A percentile compares a stretch with the other conserved stretches of the same genome.
These are phyloP conservation scores for Andrena marginata DNA, from an alignment of 2,888 invertebrate genomes.

Conservation along the genomic window DNA sequence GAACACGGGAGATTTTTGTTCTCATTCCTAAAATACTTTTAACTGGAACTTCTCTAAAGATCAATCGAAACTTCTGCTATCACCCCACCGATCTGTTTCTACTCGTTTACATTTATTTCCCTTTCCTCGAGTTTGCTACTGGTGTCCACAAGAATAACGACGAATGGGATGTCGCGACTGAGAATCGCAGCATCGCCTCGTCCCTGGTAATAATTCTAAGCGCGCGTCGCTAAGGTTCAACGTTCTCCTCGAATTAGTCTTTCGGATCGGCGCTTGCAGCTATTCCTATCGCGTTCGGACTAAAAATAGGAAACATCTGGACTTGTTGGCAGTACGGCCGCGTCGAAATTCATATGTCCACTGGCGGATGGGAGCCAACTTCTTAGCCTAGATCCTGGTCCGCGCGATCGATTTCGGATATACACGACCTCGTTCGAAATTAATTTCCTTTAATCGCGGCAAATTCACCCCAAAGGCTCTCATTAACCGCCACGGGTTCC, in stretches of 20 bases:
- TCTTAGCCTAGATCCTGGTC: slow-evolving; percentile 32
- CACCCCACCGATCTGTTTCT: no score
- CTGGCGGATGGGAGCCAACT: slow-evolving; percentile 36
- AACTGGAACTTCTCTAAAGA: no score
- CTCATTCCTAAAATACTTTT: no score
- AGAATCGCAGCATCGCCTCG: neutral
- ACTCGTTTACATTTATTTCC: no score
- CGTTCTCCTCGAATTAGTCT: slow-evolving; percentile 56
- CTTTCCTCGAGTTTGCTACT: no score
- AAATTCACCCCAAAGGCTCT: no score
- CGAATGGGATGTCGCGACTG: neutral
- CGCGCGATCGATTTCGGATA: neutral
- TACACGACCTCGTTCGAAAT: neutral
- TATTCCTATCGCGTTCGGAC: slow-evolving; percentile 53
- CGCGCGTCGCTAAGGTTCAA: slow-evolving; percentile 63
- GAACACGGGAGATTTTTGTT: no score
- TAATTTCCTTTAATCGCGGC: neutral
- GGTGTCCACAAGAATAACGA: neutral
- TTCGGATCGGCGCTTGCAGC: slow-evolving; percentile 44
- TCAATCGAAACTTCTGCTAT: no score
- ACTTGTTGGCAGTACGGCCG: slow-evolving; percentile 42
- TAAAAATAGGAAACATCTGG: slow-evolving; percentile 56
- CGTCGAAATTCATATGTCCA: slow-evolving; percentile 28
- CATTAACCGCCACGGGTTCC: no score
- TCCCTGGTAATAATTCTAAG: slow-evolving; percentile 55